phyloP scores from a whole-genome alignment of 2,888 invertebrate genomes.

The Synergus japonicus region DNA sequence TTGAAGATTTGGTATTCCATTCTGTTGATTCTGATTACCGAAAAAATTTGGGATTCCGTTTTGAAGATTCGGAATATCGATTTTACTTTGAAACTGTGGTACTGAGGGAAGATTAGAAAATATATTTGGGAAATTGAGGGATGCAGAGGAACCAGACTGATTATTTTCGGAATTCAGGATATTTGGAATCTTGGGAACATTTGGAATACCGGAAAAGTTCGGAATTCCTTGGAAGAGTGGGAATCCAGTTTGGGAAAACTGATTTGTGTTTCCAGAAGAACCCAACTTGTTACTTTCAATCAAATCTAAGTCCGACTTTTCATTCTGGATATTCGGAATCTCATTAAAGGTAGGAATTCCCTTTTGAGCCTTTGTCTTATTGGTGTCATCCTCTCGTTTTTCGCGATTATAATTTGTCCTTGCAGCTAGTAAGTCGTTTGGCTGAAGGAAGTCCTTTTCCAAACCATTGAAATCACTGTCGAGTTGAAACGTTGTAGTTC shows the following conservation, averaged over 20 bases:
- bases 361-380: background rate
- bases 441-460: background rate
- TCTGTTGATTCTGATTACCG: background rate
- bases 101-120: background rate
- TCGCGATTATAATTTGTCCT: background rate
- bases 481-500: background rate
- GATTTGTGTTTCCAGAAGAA: background rate
- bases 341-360: background rate
- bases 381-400: background rate
- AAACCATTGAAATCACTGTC: background rate
- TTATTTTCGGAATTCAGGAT: background rate
- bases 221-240: background rate
- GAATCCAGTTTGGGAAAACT: background rate
- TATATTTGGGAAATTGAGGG: background rate
- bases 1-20: background rate
- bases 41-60: background rate
- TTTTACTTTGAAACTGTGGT: background rate
- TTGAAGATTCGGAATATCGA: background rate
- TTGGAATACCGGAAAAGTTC: no score
- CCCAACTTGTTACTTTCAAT: background rate
- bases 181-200: no score
- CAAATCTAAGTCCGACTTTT: conserved; percentile 1
- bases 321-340: background rate
- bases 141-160: no score
- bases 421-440: background rate